Percentiles rank a stretch among this genome's conserved stretches.
Conservation (phyloP, 2,888 invertebrate species). For the Campoplex nolae region DNA sequence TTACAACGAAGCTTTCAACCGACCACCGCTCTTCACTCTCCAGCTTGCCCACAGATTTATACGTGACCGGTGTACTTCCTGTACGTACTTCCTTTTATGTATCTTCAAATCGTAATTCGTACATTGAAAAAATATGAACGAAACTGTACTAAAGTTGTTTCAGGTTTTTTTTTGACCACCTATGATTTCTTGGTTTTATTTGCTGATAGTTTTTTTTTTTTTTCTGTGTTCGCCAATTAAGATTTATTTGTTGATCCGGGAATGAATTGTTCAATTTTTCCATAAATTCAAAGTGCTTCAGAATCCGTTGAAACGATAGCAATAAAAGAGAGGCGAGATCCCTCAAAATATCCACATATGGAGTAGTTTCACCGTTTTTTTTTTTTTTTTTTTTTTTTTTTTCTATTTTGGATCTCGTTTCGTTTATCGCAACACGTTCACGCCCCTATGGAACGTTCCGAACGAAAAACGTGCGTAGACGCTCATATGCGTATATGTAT, state of each 20-base stretch:
- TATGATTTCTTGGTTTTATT: too few species aligned
- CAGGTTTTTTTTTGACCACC: not conserved
- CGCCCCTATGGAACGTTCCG: constrained; percentile 32
- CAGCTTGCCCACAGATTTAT: not conserved
- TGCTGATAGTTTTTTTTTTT: not conserved
- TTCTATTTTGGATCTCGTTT: not conserved
- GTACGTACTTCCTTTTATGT: constrained; percentile 20
- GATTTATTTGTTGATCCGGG: not conserved
- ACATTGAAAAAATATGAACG: not conserved
- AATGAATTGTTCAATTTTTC: not conserved
- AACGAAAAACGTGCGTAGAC: constrained; percentile 41
- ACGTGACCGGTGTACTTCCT: constrained; percentile 51
- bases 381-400: constrained; percentile 12
- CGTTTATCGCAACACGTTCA: constrained; percentile 26
- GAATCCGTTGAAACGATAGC: not conserved
- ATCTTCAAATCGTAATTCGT: not conserved
- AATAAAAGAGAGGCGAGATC: constrained; percentile 9
- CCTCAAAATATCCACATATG: not conserved
- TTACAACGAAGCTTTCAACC: constrained; percentile 26
- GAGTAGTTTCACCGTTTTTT: constrained; percentile 5
- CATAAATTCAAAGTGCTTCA: not conserved
- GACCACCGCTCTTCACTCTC: not conserved
- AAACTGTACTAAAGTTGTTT: not conserved
- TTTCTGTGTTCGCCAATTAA: not conserved
- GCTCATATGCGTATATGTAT: not conserved